Evolutionary conservation across 1,140 invertebrate species (phyloP), one percentile per base, ranked within the genome.

Genomic region (Araneus ventricosus): DNA sequence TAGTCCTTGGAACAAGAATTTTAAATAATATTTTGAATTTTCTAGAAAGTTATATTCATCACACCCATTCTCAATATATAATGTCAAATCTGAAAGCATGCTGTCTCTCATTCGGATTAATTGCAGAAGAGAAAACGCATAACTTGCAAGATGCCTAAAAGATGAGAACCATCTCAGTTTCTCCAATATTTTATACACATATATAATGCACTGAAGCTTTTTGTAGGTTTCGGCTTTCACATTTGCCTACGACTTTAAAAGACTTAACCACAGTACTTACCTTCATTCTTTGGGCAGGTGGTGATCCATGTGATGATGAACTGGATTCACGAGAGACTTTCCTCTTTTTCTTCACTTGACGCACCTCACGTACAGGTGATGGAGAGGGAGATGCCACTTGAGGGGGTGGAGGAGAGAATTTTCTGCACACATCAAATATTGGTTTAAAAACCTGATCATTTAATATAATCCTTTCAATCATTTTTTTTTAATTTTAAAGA

Each of bases 341-440:
- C 1, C 92, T 24, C n/a, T 93, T 93, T 57, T 93, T 88, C 59
- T 93, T 93, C 1, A 93, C 87, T 59, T 93, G 91, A 7, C 92
- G 70, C 17, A 93, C 79, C n/a, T 93, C 52, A 67, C 92, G 92
- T 52, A 89, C 86, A 57, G 92, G 92, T 20, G 92, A 93, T 30
- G 87, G 86, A 8, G 92, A 89, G 22, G 79, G 84, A n/a, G 92
- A 84, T 41, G 34, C 27, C 0, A 37, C 84, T 63, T 84, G 57
- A 39, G n/a, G n/a, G 4, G 34, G 17, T 1, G 79, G 79, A 24
- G 39, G 34, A 37, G 79, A 27, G 5, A 82, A 24, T 45, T 82
- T 45, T 45, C 82, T 39, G 8, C 4, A 91, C 30, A 85, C 84
- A 91, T 91, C 17, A 75, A 75, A 75, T 34, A 75, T 14, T 70